Base-by-base conservation (phyloP, 53 echinoderm and acorn worm species). In the Crossaster papposus region DNA sequence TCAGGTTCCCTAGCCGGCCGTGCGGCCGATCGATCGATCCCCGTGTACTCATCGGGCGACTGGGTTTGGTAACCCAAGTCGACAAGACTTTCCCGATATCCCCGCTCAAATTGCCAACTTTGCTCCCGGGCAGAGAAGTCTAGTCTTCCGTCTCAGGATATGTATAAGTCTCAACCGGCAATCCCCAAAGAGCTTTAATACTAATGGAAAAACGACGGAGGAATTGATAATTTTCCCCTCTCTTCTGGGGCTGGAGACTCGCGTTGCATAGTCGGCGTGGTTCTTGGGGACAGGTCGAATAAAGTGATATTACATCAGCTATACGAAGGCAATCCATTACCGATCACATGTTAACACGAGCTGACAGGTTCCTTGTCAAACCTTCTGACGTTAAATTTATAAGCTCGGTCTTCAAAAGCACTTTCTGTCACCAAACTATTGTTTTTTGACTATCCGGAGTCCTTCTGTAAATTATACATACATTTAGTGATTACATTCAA, bases 31-130 rank as follows among this genome's bases (percentile, higher is more conserved):
- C 87, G 76, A 87, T 87, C 80, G 54, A 54, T 87, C 36, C 87
- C 55, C 32, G 12, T 63, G 37, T 87, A 77, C 34, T 55, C 77
- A 58, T 38, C 62, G 51, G 77, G n/a, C 36, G 54, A 52, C 73
- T 30, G 71, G 82, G 82, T 31, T 62, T 58, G 37, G 87, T 87
- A 87, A 87, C 87, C 76, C 31, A 77, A 87, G 72, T 51, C 71
- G 72, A 77, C 87, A 28, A 52, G 76, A n/a, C 87, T 87, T 64
- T 51, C 76, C 75, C 76, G 64, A 87, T 77, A 77, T 77, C 87
- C 77, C 87, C 76, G 50, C 79, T 77, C 77, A 51, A 85, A 85
- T 85, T 75, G 87, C 87, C 51, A 87, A 62, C 36, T 87, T 33
- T 4, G 77, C 87, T 87, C 72, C 72, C 28, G 77, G 62, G 77